phyloP scores from a whole-genome alignment of 30 jellyfish, hydroid and myxozoan species.

The Rhopilema esculentum region DNA sequence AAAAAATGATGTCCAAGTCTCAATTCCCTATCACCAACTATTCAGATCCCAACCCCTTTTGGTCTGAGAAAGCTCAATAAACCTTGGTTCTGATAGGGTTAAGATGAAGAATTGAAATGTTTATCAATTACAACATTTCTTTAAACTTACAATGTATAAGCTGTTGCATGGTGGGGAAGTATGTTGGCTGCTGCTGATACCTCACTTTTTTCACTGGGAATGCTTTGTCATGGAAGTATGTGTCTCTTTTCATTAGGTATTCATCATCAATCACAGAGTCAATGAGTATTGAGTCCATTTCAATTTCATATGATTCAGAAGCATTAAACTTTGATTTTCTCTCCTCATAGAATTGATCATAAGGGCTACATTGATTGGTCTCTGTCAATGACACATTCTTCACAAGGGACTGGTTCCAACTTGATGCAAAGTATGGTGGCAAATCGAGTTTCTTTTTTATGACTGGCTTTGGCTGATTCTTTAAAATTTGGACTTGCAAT shows the following conservation, averaged over 20 bases:
- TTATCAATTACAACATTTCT: neutral
- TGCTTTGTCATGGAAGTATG: slow-evolving; percentile 20
- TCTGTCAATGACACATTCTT: neutral
- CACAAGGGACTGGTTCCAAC: slow-evolving; percentile 46
- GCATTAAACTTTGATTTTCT: neutral
- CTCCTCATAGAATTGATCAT: neutral
- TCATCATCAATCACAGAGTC: slow-evolving; percentile 25
- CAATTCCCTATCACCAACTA: no score
- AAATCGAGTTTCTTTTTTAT: neutral
- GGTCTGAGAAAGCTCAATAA: no score
- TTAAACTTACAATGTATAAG: slow-evolving; percentile 20
- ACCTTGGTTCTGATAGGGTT: no score
- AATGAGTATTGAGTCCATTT: neutral
- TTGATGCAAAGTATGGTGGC: slow-evolving; percentile 61
- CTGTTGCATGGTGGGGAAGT: slow-evolving; percentile 27
- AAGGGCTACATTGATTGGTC: neutral
- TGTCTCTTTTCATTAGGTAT: slow-evolving; percentile 33
- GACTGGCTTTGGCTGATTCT: slow-evolving; percentile 11
- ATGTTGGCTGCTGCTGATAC: slow-evolving; percentile 6
- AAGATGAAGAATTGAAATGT: neutral
- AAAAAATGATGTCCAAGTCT: no score
- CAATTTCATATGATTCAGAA: neutral
- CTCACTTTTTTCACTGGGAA: neutral
- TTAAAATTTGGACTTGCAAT: slow-evolving; percentile 75
- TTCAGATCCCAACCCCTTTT: no score